phyloP scores from a whole-genome alignment of 2,888 invertebrate genomes.

The Morpho achilles region DNA sequence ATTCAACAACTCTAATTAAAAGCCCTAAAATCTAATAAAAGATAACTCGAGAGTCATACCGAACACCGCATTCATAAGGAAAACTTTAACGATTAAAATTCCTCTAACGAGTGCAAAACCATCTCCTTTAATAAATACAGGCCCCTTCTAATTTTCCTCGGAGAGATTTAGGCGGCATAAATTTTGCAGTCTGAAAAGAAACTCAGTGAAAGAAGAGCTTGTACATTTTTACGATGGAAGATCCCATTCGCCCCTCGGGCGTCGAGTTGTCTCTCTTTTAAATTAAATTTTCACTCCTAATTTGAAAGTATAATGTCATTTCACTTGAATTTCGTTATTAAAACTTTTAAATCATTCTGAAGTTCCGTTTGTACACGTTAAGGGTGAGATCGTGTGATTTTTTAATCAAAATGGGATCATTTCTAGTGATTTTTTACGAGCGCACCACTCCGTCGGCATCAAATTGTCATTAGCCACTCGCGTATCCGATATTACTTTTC shows the following conservation, averaged over 20 bases:
- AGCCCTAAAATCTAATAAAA: conserved; percentile 70
- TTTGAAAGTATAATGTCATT: conserved; percentile 81
- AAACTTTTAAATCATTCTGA: conserved; percentile 79
- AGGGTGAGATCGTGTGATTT: conserved; percentile 71
- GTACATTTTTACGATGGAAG: conserved; percentile 74
- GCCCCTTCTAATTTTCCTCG: conserved; percentile 71
- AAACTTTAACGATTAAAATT: conserved; percentile 75
- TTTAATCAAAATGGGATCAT: conserved; percentile 78
- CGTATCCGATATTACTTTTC: conserved; percentile 76
- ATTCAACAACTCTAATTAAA: conserved; percentile 70
- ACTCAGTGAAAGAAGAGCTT: conserved; percentile 73
- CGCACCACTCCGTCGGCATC: conserved; percentile 67
- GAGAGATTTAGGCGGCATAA: conserved; percentile 75
- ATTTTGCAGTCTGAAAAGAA: conserved; percentile 75
- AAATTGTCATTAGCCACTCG: conserved; percentile 76
- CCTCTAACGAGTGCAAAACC: conserved; percentile 72
- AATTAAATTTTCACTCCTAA: conserved; percentile 81
- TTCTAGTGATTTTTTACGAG: conserved; percentile 78
- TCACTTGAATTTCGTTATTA: conserved; percentile 79
- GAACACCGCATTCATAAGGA: conserved; percentile 72
- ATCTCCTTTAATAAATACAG: conserved; percentile 75
- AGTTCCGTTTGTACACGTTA: conserved; percentile 58
- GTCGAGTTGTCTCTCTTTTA: conserved; percentile 77
- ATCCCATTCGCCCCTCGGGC: conserved; percentile 72
- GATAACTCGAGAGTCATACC: conserved; percentile 67